These are phyloP conservation scores for Ceuthmochares aereus DNA, from an alignment of 2,113 vertebrate species.

Conservation along the genomic window DNA sequence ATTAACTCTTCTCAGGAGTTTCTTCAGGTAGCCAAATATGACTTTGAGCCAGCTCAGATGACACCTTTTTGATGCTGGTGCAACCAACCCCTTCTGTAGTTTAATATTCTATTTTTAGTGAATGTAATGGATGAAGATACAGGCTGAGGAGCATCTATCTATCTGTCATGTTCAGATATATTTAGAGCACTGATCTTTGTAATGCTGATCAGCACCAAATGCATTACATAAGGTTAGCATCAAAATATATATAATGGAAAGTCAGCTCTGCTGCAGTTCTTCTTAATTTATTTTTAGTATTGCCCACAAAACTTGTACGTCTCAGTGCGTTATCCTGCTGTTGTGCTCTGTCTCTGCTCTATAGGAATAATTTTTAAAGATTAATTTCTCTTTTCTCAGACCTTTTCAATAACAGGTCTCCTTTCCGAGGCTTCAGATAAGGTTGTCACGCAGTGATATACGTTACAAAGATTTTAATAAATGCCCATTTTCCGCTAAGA, in stretches of 20 bases:
- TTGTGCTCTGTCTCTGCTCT: neutral
- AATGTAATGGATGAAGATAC: conserved; percentile 9
- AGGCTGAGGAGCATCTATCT: conserved; percentile 61
- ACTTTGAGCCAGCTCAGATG: neutral
- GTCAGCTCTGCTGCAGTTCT: conserved; percentile 39
- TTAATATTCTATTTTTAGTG: conserved; percentile 46
- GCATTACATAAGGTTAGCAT: conserved; percentile 64
- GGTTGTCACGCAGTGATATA: neutral
- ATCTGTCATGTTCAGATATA: conserved; percentile 63
- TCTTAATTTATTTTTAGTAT: conserved; percentile 61
- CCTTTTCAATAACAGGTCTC: neutral
- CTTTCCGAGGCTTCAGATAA: neutral
- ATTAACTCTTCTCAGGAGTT: neutral
- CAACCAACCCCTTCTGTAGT: neutral
- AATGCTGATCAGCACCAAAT: conserved; percentile 68
- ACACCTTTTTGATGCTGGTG: neutral
- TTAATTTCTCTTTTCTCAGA: neutral
- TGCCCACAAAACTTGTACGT: conserved; percentile 9
- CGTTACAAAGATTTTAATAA: neutral
- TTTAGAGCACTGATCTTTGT: conserved; percentile 67
- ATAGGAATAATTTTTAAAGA: neutral
- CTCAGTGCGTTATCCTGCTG: neutral
- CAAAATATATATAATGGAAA: conserved; percentile 64
- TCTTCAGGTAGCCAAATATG: neutral
- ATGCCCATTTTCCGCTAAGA: neutral